phyloP scores from a whole-genome alignment of 2,888 invertebrate genomes.

The Plagiodera versicolora region DNA sequence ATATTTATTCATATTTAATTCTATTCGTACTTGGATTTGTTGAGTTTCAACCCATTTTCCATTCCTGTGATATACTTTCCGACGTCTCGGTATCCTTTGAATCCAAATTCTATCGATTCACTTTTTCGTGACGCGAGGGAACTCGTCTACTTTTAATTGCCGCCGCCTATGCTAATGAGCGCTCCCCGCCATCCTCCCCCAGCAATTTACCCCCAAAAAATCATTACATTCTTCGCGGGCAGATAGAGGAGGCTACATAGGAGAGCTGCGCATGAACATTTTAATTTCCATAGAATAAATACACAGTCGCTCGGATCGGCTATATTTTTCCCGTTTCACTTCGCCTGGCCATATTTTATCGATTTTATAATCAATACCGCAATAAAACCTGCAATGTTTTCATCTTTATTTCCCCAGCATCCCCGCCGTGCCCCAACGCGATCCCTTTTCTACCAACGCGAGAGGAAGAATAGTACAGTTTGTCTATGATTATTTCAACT shows the following conservation, averaged over 20 bases:
- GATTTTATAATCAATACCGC: constrained; percentile 60
- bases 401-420: constrained; percentile 57
- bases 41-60: no score
- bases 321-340: constrained; percentile 57
- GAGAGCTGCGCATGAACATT: constrained; percentile 54
- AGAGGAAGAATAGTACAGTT: constrained; percentile 20
- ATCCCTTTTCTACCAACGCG: constrained; percentile 10
- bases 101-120: constrained; percentile 24
- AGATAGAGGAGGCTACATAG: constrained; percentile 58
- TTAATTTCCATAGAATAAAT: constrained; percentile 55
- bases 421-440: constrained; percentile 33
- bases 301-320: constrained; percentile 52
- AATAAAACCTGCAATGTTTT: constrained; percentile 60
- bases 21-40: no score
- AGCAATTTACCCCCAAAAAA: constrained; percentile 80
- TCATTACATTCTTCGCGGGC: constrained; percentile 77
- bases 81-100: no score
- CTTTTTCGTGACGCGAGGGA: constrained; percentile 31
- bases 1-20: no score
- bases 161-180: constrained; percentile 52
- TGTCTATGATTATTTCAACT: not conserved
- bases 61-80: no score
- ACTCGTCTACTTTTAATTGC: constrained; percentile 48
- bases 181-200: constrained; percentile 52
- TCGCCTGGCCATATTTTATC: constrained; percentile 56